These are phyloP conservation scores for Meda fulgida DNA, from an alignment of 2,797 vertebrate species.

Conservation along the genomic window DNA sequence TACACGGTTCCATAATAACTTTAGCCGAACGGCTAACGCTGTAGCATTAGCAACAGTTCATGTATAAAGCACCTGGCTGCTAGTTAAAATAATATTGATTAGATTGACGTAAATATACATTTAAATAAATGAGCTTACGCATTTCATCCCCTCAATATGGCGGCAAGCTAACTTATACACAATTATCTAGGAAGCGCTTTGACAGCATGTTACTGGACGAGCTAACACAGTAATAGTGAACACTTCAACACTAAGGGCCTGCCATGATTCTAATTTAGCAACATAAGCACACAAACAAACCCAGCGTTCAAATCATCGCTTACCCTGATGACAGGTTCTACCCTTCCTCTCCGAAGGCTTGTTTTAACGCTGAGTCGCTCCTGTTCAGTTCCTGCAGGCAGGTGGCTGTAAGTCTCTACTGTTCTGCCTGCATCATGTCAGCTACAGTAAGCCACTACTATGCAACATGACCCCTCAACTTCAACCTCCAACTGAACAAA, in stretches of 20 bases:
- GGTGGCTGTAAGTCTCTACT: not conserved
- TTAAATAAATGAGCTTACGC: not conserved
- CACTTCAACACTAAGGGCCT: constrained; percentile 17
- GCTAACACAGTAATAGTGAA: constrained; percentile 11
- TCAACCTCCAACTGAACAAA: constrained; percentile 23
- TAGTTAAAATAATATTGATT: not conserved
- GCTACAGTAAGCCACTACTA: constrained; percentile 20
- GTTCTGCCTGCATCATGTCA: constrained; percentile 30
- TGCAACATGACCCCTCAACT: constrained; percentile 45
- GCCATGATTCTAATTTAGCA: constrained; percentile 5
- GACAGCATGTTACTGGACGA: not conserved
- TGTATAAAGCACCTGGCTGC: constrained; percentile 11
- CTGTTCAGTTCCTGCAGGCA: not conserved
- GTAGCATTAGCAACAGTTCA: constrained; percentile 46
- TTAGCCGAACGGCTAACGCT: constrained; percentile 39
- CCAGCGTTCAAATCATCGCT: not conserved
- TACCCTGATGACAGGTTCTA: constrained; percentile 27
- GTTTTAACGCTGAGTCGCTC: not conserved
- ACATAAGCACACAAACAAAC: not conserved
- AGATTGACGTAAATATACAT: not conserved
- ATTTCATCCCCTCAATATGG: not conserved
- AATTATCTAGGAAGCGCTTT: not conserved
- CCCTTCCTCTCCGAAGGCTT: not conserved
- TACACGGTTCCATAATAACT: constrained; percentile 27
- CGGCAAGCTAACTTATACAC: too few species aligned